Conservation (phyloP, 2,113 vertebrate genomes). For the Clarias gariepinus region DNA sequence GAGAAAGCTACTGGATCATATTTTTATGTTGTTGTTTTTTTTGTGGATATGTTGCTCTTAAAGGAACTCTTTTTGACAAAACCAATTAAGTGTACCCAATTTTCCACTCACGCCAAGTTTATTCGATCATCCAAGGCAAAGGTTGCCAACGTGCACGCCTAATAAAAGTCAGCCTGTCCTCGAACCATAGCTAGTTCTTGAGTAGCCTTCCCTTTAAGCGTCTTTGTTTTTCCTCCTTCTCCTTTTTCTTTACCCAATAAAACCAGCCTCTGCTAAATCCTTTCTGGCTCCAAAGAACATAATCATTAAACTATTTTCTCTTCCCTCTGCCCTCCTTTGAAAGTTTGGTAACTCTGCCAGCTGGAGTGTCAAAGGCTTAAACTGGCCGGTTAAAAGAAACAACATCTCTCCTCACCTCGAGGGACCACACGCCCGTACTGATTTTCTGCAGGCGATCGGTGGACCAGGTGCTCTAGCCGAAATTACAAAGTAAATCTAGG, state of each 20-base stretch:
- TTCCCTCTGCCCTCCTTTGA: not conserved
- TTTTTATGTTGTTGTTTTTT: not conserved
- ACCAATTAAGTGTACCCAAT: not conserved
- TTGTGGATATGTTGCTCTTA: not conserved
- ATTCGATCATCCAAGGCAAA: not conserved
- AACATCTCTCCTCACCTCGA: constrained; percentile 7
- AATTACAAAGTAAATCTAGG: constrained; percentile 17
- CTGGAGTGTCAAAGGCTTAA: constrained; percentile 28
- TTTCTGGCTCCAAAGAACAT: constrained; percentile 4
- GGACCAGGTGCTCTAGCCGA: constrained; percentile 14
- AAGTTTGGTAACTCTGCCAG: constrained; percentile 13
- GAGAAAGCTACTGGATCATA: not conserved
- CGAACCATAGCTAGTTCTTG: not conserved
- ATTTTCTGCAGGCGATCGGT: constrained; percentile 18
- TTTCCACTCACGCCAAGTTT: not conserved
- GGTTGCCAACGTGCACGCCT: not conserved
- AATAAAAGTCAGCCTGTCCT: not conserved
- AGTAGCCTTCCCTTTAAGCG: not conserved
- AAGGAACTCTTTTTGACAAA: not conserved
- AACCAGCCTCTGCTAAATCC: not conserved
- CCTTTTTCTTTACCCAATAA: not conserved
- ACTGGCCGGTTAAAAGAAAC: constrained; percentile 10
- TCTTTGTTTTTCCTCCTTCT: not conserved
- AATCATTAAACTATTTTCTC: constrained; percentile 12
- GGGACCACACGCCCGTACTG: constrained; percentile 3